phyloP scores from a whole-genome alignment of 1,140 invertebrate genomes.

The Monochamus saltuarius region DNA sequence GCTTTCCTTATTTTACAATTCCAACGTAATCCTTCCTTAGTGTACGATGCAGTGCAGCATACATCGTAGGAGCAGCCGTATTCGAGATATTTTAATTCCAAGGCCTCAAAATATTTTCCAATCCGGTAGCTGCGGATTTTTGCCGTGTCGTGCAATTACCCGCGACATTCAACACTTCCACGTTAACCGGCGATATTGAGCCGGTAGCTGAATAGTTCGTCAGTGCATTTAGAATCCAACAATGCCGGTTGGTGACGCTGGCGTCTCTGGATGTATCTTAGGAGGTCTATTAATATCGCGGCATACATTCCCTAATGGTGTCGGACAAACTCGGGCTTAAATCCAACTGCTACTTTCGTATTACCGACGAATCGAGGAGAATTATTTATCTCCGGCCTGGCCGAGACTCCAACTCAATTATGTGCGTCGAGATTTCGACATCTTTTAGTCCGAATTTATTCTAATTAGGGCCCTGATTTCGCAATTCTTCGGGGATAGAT shows the following conservation, averaged over 20 bases:
- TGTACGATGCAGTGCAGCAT: too few relatives aligned
- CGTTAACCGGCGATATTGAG: conserved; percentile 2
- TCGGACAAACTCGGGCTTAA: conserved; percentile 30
- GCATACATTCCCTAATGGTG: conserved; percentile 30
- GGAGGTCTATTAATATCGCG: conserved; percentile 33
- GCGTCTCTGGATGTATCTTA: conserved; percentile 22
- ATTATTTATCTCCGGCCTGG: conserved; percentile 28
- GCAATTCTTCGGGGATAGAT: background rate
- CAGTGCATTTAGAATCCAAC: conserved; percentile 18
- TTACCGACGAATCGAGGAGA: conserved; percentile 26
- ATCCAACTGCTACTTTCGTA: conserved; percentile 31
- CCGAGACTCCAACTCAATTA: conserved; percentile 14
- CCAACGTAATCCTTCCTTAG: too few relatives aligned
- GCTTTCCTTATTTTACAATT: too few relatives aligned
- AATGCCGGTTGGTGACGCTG: conserved; percentile 20
- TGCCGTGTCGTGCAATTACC: too few relatives aligned
- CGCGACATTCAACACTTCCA: too few relatives aligned
- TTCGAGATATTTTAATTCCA: too few relatives aligned
- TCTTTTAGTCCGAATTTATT: conserved; percentile 1
- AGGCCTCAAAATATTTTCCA: too few relatives aligned
- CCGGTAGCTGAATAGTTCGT: too few relatives aligned
- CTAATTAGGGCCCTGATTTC: background rate
- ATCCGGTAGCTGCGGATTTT: too few relatives aligned
- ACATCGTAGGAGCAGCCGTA: too few relatives aligned
- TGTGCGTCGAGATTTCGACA: background rate